Evolutionary conservation across 1,140 invertebrate genomes (phyloP).

Genomic region (Manduca sexta): DNA sequence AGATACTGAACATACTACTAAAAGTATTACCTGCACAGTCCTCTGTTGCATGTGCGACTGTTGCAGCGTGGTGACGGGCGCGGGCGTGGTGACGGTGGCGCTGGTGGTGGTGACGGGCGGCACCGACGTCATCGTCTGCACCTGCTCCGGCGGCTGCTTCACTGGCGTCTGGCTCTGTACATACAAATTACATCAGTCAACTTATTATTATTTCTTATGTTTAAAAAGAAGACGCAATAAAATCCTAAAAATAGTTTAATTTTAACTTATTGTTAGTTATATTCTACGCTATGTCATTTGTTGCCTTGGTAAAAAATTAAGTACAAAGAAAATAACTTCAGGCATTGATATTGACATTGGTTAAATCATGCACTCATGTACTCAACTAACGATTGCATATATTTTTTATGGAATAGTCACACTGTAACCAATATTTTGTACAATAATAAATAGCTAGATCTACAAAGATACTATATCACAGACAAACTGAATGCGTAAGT

Average conservation of each 20-base stretch:
- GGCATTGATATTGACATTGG: background rate
- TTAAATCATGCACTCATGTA: no score
- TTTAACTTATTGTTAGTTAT: no score
- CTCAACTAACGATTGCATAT: no score
- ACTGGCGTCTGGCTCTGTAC: constrained; percentile 12
- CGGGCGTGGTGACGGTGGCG: constrained; percentile 12
- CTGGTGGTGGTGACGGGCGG: constrained; percentile 48
- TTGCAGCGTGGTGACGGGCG: constrained; percentile 35
- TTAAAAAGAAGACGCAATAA: background rate
- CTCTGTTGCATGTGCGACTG: constrained; percentile 56
- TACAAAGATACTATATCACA: no score
- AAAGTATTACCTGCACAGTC: constrained; percentile 41
- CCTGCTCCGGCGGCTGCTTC: constrained; percentile 2
- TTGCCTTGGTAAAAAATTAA: background rate
- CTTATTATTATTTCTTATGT: background rate
- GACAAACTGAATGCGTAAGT: no score
- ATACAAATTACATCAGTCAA: background rate
- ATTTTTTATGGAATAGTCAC: no score
- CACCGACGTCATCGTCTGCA: constrained; percentile 10
- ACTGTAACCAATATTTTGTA: no score
- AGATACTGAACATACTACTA: no score
- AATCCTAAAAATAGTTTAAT: no score
- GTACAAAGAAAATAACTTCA: background rate
- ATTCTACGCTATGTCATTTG: no score
- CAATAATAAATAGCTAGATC: no score